phyloP scores from a whole-genome alignment of 2,888 invertebrate species.

The Galerucella calmariensis region DNA sequence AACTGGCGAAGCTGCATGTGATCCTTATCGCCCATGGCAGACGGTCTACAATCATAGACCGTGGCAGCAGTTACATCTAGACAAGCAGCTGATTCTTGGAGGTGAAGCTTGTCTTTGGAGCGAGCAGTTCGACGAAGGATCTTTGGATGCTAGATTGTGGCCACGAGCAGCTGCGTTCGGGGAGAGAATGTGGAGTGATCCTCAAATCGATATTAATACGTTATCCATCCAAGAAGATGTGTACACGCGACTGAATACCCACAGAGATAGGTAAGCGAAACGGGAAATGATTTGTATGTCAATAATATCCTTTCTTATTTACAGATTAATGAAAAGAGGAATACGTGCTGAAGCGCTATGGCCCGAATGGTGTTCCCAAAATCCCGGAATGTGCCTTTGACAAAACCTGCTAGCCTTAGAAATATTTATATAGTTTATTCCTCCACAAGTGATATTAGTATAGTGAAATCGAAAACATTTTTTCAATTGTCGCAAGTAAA shows the following conservation, averaged over 20 bases:
- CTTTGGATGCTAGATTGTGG: slow-evolving; percentile 84
- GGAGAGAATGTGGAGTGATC: slow-evolving; percentile 81
- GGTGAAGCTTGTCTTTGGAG: slow-evolving; percentile 89
- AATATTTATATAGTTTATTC: slow-evolving; percentile 16
- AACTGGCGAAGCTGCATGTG: slow-evolving; percentile 85
- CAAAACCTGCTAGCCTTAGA: slow-evolving; percentile 37
- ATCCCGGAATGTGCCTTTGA: slow-evolving; percentile 78
- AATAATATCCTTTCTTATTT: slow-evolving; percentile 2
- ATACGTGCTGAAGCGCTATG: slow-evolving; percentile 77
- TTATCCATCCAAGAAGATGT: slow-evolving; percentile 71
- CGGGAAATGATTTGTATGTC: neutral
- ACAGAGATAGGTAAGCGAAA: slow-evolving; percentile 70
- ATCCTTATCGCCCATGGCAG: slow-evolving; percentile 90
- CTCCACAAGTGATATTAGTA: slow-evolving; percentile 53
- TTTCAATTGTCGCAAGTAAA: slow-evolving; percentile 4
- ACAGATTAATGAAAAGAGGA: slow-evolving; percentile 71
- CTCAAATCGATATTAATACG: slow-evolving; percentile 59
- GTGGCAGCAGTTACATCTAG: slow-evolving; percentile 69
- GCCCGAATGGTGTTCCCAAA: slow-evolving; percentile 82
- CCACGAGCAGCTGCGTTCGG: slow-evolving; percentile 84
- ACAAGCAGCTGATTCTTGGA: slow-evolving; percentile 70
- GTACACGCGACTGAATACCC: slow-evolving; percentile 75
- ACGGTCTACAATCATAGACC: slow-evolving; percentile 86
- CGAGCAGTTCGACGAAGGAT: slow-evolving; percentile 81
- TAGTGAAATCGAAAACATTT: slow-evolving; percentile 40